Conservation (phyloP, 2,888 invertebrate species). For the Polia nebulosa region DNA sequence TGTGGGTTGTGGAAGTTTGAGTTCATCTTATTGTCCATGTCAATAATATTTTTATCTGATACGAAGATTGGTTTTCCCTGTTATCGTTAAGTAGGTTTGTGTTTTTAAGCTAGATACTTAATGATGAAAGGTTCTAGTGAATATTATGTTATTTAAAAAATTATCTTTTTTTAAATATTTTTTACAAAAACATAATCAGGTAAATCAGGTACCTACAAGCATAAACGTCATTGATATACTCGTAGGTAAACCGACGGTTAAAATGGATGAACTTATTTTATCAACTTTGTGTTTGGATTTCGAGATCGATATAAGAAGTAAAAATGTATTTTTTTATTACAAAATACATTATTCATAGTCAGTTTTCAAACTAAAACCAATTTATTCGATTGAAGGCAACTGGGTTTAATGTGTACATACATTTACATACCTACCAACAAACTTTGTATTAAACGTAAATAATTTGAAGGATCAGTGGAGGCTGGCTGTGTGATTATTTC, state of each 20-base stretch:
- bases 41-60: conserved; percentile 4
- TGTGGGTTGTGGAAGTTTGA: conserved; percentile 11
- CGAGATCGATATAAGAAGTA: background rate
- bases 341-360: background rate
- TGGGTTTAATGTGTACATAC: background rate
- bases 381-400: background rate
- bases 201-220: background rate
- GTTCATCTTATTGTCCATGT: conserved; percentile 23
- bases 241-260: background rate
- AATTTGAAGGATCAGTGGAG: conserved; percentile 83
- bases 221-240: background rate
- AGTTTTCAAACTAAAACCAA: background rate
- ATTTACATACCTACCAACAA: conserved; percentile 43
- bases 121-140: background rate
- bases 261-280: background rate
- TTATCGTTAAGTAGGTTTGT: background rate
- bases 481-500: conserved; percentile 83
- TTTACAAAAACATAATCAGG: background rate
- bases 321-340: background rate
- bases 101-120: conserved; percentile 23
- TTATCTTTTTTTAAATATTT: too few relatives aligned
- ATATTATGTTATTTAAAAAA: background rate
- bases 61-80: background rate
- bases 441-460: conserved; percentile 78
- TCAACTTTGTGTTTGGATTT: too few relatives aligned